Evolutionary conservation across 2,797 vertebrate species (phyloP).

Genomic region (Todus mexicanus): DNA sequence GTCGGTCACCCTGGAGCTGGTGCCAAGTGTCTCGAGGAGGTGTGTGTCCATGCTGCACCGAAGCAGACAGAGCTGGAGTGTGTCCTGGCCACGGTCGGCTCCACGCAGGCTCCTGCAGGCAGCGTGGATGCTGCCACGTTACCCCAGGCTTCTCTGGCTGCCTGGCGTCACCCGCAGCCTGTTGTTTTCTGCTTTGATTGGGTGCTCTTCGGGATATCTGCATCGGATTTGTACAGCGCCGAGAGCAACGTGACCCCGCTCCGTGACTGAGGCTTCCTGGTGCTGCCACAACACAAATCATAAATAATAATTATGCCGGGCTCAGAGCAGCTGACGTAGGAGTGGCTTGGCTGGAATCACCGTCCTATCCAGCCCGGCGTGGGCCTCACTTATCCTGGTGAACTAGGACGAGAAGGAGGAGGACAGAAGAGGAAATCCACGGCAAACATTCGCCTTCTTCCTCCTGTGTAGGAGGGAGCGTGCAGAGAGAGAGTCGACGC

Average conservation of each 20-base stretch:
- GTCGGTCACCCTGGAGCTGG: background rate
- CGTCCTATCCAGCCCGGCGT: background rate
- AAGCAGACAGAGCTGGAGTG: background rate
- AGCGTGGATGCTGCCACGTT: background rate
- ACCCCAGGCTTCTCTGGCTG: background rate
- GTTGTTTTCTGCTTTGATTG: background rate
- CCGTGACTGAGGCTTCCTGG: background rate
- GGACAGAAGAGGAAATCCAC: slow-evolving; percentile 13
- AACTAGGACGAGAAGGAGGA: background rate
- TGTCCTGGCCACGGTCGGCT: rapidly evolving
- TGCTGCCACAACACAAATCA: background rate
- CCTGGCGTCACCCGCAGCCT: background rate
- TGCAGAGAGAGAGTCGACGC: background rate
- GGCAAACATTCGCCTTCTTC: background rate
- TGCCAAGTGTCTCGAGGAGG: background rate
- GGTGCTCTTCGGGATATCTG: background rate
- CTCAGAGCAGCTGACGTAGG: background rate
- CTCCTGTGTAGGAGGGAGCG: slow-evolving; percentile 6
- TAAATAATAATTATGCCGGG: slow-evolving; percentile 8
- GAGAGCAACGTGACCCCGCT: background rate
- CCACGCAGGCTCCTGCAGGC: background rate
- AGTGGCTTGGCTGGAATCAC: slow-evolving; percentile 10
- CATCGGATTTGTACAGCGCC: rapidly evolving
- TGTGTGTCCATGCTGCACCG: rapidly evolving
- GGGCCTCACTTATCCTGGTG: background rate